Conservation (phyloP, 2,888 invertebrate genomes). For the Phortica okadai region DNA sequence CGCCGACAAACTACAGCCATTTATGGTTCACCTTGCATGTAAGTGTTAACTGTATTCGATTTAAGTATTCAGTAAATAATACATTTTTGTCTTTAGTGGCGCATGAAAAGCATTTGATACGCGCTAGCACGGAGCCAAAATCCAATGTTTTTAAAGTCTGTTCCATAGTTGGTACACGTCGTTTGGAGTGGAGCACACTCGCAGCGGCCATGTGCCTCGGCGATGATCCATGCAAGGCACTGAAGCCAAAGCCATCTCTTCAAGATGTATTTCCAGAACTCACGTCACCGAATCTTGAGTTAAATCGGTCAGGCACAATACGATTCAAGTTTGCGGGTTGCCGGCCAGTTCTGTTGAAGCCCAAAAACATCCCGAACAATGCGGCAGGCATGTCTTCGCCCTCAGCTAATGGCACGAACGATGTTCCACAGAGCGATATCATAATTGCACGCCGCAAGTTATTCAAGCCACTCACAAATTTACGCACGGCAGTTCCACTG, state of each 20-base stretch:
- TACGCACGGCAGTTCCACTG: slow-evolving; percentile 58
- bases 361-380: slow-evolving; percentile 49
- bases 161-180: slow-evolving; percentile 68
- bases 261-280: slow-evolving; percentile 65
- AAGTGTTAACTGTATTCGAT: slow-evolving; percentile 38
- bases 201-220: slow-evolving; percentile 71
- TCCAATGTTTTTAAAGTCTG: slow-evolving; percentile 64
- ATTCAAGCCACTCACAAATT: slow-evolving; percentile 72
- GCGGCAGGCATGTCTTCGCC: slow-evolving; percentile 48
- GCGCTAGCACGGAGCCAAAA: slow-evolving; percentile 56
- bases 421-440: slow-evolving; percentile 62
- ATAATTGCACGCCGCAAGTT: slow-evolving; percentile 73
- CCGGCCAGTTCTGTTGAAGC: slow-evolving; percentile 69
- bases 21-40: slow-evolving; percentile 71
- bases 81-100: slow-evolving; percentile 52
- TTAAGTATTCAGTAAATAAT: neutral
- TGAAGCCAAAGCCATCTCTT: slow-evolving; percentile 61
- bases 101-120: slow-evolving; percentile 62
- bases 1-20: slow-evolving; percentile 71
- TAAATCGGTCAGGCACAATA: slow-evolving; percentile 69
- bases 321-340: slow-evolving; percentile 75
- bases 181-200: slow-evolving; percentile 68
- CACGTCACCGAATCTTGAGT: slow-evolving; percentile 60
- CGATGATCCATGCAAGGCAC: slow-evolving; percentile 70
- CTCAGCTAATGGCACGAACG: slow-evolving; percentile 52